Percentiles rank a stretch among this genome's conserved stretches.
Evolutionary conservation across 2,113 vertebrate genomes (phyloP).

Genomic region (Triplophysa dalaica): DNA sequence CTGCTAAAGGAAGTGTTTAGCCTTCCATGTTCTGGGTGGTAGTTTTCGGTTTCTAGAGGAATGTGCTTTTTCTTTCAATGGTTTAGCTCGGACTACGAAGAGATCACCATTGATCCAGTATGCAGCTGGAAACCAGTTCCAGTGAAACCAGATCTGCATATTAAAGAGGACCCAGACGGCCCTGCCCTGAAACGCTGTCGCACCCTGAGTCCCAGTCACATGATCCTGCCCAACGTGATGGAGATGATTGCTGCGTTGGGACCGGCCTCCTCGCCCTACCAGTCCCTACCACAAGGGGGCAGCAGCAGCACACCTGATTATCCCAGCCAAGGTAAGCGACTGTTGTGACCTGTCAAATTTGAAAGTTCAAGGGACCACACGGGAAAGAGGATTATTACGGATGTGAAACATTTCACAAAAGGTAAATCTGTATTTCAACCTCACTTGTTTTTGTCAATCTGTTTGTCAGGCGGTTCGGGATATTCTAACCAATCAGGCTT

Average conservation of each 20-base stretch:
- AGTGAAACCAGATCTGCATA: conserved; percentile 85
- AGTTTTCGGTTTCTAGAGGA: not conserved
- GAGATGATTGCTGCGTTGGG: conserved; percentile 93
- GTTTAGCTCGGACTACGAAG: conserved; percentile 87
- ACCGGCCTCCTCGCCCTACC: conserved; percentile 79
- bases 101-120: conserved; percentile 94
- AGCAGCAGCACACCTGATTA: conserved; percentile 76
- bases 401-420: too few species aligned
- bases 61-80: rapidly evolving
- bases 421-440: not conserved
- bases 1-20: not conserved
- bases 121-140: conserved; percentile 96
- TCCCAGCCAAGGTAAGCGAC: conserved; percentile 73
- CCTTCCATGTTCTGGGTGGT: not conserved
- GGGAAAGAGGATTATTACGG: not conserved
- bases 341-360: not conserved
- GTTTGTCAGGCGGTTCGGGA: conserved; percentile 72
- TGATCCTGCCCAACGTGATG: conserved; percentile 94
- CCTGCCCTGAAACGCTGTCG: conserved; percentile 89
- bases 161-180: conserved; percentile 91
- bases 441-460: not conserved
- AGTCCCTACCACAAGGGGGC: conserved; percentile 69
- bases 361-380: not conserved
- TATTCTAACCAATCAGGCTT: conserved; percentile 82
- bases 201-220: conserved; percentile 89